Conservation (phyloP, 1,140 invertebrate species). For the Branchinecta lindahli region DNA sequence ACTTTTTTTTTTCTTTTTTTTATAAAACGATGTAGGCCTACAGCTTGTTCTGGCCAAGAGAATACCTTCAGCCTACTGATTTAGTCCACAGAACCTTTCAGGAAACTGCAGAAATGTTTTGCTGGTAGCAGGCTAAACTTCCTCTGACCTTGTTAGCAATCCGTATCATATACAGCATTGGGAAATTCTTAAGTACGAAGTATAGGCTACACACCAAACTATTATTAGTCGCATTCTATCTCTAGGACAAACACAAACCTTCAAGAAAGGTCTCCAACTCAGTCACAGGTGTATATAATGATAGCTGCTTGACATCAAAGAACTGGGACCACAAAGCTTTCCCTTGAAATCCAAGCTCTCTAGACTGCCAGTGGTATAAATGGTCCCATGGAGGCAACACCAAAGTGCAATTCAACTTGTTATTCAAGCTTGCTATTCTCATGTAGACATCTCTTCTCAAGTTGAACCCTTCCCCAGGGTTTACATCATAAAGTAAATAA, state of each 20-base stretch:
- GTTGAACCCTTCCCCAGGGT: slow-evolving; percentile 91
- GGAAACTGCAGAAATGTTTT: no score
- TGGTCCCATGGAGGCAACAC: slow-evolving; percentile 80
- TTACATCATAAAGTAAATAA: slow-evolving; percentile 80
- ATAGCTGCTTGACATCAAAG: slow-evolving; percentile 68
- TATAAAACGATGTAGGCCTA: no score
- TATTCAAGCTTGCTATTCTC: slow-evolving; percentile 65
- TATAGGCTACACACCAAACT: neutral
- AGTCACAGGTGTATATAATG: slow-evolving; percentile 63
- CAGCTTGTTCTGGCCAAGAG: no score
- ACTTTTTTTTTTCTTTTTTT: no score
- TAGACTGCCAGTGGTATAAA: slow-evolving; percentile 74
- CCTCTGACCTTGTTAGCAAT: no score
- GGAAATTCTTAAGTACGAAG: no score
- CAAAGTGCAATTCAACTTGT: slow-evolving; percentile 38
- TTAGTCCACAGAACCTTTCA: no score
- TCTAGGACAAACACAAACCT: no score
- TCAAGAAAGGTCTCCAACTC: slow-evolving; percentile 69
- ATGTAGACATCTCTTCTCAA: slow-evolving; percentile 87
- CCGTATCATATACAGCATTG: no score
- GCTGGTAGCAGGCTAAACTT: no score
- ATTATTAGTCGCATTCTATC: slow-evolving; percentile 18
- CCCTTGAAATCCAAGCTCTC: slow-evolving; percentile 34
- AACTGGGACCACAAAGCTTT: slow-evolving; percentile 60
- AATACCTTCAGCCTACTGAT: no score